Base-by-base conservation (phyloP, 2,888 invertebrate genomes). In the Galerucella pusilla region DNA sequence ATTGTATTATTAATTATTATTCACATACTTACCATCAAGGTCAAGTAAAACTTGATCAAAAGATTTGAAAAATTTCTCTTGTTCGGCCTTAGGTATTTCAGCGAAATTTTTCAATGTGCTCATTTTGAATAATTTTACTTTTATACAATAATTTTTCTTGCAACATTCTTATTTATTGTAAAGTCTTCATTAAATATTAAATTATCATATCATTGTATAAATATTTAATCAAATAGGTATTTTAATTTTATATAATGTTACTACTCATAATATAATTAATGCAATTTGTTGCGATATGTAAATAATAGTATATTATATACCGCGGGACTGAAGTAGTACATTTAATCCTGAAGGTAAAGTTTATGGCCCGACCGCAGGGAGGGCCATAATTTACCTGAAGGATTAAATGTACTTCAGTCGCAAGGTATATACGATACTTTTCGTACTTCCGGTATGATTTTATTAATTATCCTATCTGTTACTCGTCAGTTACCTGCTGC, bases 1-100 rank as follows among this genome's bases (percentile, higher is more conserved):
- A 52, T 52, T 52, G 11, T 10, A 12, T 12, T 46, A 5, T 2
- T 20, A 16, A 16, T 57, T 9, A 20, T 57, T 20, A 16, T 20
- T 9, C 20, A 20, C 5, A 57, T 57, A 57, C 71, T 68, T 65
- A 71, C 71, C 71, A 67, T 75, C 71, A 14, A 71, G 42, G 35
- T 71, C 71, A 1, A 59, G 14, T 25, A 71, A 46, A 16, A 71
- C 45, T 71, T 45, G 9, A 59, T 71, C 71, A 59, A 71, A 71
- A 42, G 64, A 64, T 42, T 71, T 65, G n/a, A 71, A 20, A 52
- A 65, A 71, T 45, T 65, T 57, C 25, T 45, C n/a, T 65, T 71
- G 65, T 28, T 71, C 65, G 12, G 12, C 46, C 57, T 20, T 65
- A 9, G 57, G 46, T 20, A 59, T 25, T 57, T 45, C 71, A 6